Percentiles rank a stretch among this genome's conserved stretches.
phyloP scores from a whole-genome alignment of 2,888 invertebrate species.

The Zygothrica quintamaculata region DNA sequence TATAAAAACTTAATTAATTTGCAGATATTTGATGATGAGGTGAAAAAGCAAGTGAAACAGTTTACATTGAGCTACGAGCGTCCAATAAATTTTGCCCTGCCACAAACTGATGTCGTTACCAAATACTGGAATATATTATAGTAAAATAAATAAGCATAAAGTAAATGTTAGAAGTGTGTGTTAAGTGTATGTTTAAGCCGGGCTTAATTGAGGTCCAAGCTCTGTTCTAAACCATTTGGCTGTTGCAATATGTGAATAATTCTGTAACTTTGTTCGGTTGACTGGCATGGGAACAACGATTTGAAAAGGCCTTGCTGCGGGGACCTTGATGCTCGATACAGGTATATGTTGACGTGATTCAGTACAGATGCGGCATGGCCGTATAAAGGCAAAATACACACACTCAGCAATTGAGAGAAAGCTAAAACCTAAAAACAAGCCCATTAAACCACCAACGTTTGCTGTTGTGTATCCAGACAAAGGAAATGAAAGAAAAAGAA shows the following conservation, averaged over 20 bases:
- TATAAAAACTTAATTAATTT: no score
- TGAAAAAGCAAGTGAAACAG: slow-evolving; percentile 90
- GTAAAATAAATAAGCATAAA: background rate
- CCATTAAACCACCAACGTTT: slow-evolving; percentile 91
- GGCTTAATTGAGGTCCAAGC: slow-evolving; percentile 31
- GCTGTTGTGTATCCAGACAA: slow-evolving; percentile 87
- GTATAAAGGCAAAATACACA: slow-evolving; percentile 88
- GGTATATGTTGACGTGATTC: slow-evolving; percentile 47
- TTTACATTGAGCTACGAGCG: slow-evolving; percentile 91
- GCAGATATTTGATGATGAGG: slow-evolving; percentile 91
- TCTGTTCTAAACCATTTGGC: slow-evolving; percentile 51
- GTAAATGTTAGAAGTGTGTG: background rate
- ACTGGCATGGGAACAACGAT: slow-evolving; percentile 8
- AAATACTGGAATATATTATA: slow-evolving; percentile 88
- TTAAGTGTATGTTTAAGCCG: slow-evolving; percentile 20
- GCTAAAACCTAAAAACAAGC: slow-evolving; percentile 93
- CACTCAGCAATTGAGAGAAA: slow-evolving; percentile 91
- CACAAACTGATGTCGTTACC: slow-evolving; percentile 87
- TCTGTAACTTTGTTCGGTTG: slow-evolving; percentile 5
- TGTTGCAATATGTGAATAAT: slow-evolving; percentile 23
- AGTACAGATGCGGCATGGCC: slow-evolving; percentile 84
- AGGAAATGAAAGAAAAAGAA: background rate
- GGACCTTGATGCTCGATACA: slow-evolving; percentile 31
- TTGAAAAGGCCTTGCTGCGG: background rate
- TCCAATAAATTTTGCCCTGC: slow-evolving; percentile 87